Base-by-base conservation (phyloP, 30 jellyfish, hydroid and myxozoan species). In the Pseudorhiza aurosa region DNA sequence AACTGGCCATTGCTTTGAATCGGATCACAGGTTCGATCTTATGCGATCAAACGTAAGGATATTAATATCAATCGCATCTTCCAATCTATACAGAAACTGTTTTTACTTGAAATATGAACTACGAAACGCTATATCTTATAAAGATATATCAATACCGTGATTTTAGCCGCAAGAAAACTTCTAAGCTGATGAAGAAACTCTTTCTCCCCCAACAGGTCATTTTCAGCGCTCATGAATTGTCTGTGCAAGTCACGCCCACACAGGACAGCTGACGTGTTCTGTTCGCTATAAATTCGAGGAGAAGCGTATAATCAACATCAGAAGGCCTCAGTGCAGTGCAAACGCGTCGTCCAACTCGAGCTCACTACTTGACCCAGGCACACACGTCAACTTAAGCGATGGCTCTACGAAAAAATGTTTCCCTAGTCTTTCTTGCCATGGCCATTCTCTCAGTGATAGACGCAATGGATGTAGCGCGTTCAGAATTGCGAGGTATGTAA, bases 231-330 rank as follows among this genome's bases (percentile, higher is more conserved):
- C 11, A 10, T 2, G 36, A 24, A 29, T 37, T 32, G 63, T 32
- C 72, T 51, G 12, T 31, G 29, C 4, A 11, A 19, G 86, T 73
- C 86, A 73, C 86, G 86, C 86, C 86, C 86, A 73, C 86, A 36
- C 65, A n/a, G 43, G 86, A 51, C 86, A 73, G 86, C 86, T 73
- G 86, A 73, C 51, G 26, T 31, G 21, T 31, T 39, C 22, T 42
- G 82, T 18, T 68, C n/a, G 65, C 67, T 68, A 68, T 68, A 68
- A 68, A 68, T 68, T 35, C 62, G 82, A n/a, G 82, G 19, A 18
- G 19, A 0, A 22, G 17, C 31, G 27, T 24, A 59, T 51, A 59
- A 10, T 28, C 53, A 15, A 59, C 51, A 53, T 2, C 22, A 53
- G 67, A 53, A 17, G 37, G 67, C 14, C 37, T 53, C 2, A 2